Conservation (phyloP, 2,113 vertebrate genomes). For the Xiphophorus hellerii region DNA sequence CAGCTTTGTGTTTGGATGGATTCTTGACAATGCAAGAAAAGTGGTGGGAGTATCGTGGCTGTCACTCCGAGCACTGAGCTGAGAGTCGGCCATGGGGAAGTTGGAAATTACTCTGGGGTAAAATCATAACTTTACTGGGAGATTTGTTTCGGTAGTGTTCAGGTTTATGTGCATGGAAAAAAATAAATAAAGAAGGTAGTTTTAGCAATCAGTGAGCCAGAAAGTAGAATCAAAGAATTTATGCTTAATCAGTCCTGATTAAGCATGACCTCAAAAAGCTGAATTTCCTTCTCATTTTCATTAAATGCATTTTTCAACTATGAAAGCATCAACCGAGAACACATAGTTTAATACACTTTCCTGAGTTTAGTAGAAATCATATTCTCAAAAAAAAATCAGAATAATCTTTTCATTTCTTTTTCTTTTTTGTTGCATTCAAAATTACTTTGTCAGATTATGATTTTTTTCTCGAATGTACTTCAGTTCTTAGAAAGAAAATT, state of each 20-base stretch:
- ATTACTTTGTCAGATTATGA: not conserved
- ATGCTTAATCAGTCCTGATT: not conserved
- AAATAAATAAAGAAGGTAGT: not conserved
- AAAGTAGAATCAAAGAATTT: not conserved
- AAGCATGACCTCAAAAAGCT: not conserved
- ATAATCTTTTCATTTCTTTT: too few relatives aligned
- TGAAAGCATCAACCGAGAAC: too few relatives aligned
- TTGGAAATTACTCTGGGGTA: not conserved
- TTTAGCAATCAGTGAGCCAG: not conserved
- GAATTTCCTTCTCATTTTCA: not conserved
- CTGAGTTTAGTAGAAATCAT: too few relatives aligned
- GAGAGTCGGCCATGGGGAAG: not conserved
- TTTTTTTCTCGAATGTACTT: not conserved
- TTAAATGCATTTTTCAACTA: not conserved
- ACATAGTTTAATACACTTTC: too few relatives aligned
- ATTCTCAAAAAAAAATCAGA: too few relatives aligned
- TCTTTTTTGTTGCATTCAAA: not conserved
- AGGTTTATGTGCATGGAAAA: not conserved
- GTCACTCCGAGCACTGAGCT: not conserved
- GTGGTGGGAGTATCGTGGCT: not conserved
- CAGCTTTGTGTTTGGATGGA: conserved; percentile 20
- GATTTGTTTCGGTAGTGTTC: not conserved
- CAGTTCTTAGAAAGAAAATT: too few relatives aligned
- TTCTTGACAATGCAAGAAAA: conserved; percentile 8
- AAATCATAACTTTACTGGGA: not conserved